Evolutionary conservation across 2,888 invertebrate species (phyloP), one percentile per base, ranked within the genome.

Genomic region (Drosophila anomelani): DNA sequence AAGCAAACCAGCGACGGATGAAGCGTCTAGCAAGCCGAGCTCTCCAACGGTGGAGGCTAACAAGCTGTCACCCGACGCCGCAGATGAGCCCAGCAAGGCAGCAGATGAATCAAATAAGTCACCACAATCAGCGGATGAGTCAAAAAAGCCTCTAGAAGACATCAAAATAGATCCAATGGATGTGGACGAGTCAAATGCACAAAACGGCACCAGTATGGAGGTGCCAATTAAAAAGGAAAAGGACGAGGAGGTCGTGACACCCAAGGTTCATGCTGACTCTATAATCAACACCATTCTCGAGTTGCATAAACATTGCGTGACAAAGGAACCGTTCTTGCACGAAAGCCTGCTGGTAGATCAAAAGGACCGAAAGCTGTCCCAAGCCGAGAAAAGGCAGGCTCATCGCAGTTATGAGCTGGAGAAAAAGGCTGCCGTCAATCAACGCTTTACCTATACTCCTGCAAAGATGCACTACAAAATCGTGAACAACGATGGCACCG

Each of bases 301-400:
- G 62, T 92, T 94, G 32, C 94, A 95, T 80, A 94, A 95, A 17
- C 94, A 93, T 43, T 92, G 94, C 56, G 92, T 96, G 68, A 96
- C 95, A 67, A 96, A 96, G 92, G 96, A 96, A 88, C 99, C 99
- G 0, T 99, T 99, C 93, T 97, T 97, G 85, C 99, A 99, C 90
- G 99, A 99, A 92, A 98, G 98, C 12, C 93, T 99, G 60, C 93
- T 99, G 38, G 96, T 98, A 5, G 99, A 99, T 92, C 94, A 98
- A 47, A 98, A 98, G 91, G 98, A 98, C 89, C 97, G 98, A 92
- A 97, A 98, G 89, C 93, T 99, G 47, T 98, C 98, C 0, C 96
- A 96, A 90, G 97, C 97, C 34, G 99, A 99, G 91, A 99, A 99
- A 92, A 94, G 97, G 79, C 93, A 98, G 60, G 99, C 99, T 0